Percentiles rank a stretch among this genome's conserved stretches.
These are phyloP conservation scores for Drosophila azteca DNA, from an alignment of 1,140 invertebrate species.

Conservation along the genomic window DNA sequence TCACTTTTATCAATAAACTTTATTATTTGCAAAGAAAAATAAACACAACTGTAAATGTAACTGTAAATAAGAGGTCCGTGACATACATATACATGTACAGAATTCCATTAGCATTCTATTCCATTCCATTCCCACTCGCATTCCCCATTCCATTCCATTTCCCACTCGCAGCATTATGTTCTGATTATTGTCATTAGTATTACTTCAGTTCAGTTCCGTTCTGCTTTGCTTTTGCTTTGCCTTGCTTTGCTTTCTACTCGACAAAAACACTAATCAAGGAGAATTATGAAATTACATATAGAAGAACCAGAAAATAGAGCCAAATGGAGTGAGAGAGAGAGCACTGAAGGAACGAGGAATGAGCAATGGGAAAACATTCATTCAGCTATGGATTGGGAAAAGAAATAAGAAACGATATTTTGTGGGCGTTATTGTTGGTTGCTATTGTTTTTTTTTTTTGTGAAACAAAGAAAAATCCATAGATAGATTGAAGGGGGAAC, in stretches of 20 bases:
- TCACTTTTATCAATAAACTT: too few relatives aligned
- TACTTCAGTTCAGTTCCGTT: constrained; percentile 55
- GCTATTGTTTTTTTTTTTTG: too few relatives aligned
- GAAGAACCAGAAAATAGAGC: constrained; percentile 8
- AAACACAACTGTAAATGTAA: too few relatives aligned
- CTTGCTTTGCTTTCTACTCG: constrained; percentile 44
- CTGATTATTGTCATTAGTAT: constrained; percentile 46
- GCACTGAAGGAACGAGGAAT: neutral
- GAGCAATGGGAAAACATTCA: too few relatives aligned
- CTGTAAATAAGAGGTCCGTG: constrained; percentile 1
- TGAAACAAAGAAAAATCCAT: too few relatives aligned
- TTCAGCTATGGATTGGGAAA: too few relatives aligned
- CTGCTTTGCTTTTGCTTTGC: constrained; percentile 16
- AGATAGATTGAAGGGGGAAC: too few relatives aligned
- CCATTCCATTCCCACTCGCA: constrained; percentile 23
- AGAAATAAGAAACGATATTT: too few relatives aligned
- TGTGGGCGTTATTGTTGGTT: too few relatives aligned
- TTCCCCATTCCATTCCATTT: constrained; percentile 18
- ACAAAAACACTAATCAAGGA: constrained; percentile 45
- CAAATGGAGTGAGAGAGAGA: neutral
- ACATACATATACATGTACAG: constrained; percentile 27
- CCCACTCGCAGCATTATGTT: constrained; percentile 23
- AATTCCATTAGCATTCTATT: constrained; percentile 45
- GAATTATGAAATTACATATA: constrained; percentile 48
- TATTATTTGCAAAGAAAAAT: too few relatives aligned